These are phyloP conservation scores for Rapana venosa DNA, from an alignment of 2,888 invertebrate genomes.

Conservation along the genomic window DNA sequence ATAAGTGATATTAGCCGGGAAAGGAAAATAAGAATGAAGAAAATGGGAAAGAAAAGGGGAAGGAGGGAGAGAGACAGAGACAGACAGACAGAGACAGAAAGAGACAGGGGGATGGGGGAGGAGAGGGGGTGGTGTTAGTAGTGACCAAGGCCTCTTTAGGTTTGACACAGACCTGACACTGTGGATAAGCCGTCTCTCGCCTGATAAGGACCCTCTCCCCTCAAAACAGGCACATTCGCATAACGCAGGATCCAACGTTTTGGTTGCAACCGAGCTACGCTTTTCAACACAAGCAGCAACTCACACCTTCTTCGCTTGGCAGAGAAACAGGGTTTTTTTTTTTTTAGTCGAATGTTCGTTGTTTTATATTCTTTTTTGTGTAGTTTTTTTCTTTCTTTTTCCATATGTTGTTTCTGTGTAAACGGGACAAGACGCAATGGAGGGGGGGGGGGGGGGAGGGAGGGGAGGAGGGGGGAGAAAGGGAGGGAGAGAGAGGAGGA, in stretches of 20 bases:
- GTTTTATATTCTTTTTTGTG: too few species aligned
- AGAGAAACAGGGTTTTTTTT: too few species aligned
- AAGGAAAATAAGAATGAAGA: too few species aligned
- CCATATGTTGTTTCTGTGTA: neutral
- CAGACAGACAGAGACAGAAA: neutral
- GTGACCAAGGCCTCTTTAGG: neutral
- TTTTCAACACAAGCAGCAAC: too few species aligned
- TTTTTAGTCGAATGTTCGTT: too few species aligned
- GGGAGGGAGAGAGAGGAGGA: too few species aligned
- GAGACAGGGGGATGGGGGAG: neutral
- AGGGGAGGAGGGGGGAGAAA: too few species aligned
- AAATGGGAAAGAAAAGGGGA: neutral
- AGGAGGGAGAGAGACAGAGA: neutral
- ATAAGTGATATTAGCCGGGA: too few species aligned
- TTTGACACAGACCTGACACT: neutral
- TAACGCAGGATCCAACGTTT: neutral
- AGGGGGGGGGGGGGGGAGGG: too few species aligned
- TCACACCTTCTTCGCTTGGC: too few species aligned
- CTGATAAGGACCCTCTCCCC: neutral
- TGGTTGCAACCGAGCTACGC: neutral
- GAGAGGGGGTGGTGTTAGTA: neutral
- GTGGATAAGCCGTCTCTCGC: conserved; percentile 11
- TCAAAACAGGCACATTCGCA: conserved; percentile 5
- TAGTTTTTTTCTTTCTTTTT: too few species aligned
- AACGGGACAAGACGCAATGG: neutral